Evolutionary conservation across 2,797 vertebrate genomes (phyloP), one percentile per base, ranked within the genome.

Genomic region (Paedocypris micromegethes): DNA sequence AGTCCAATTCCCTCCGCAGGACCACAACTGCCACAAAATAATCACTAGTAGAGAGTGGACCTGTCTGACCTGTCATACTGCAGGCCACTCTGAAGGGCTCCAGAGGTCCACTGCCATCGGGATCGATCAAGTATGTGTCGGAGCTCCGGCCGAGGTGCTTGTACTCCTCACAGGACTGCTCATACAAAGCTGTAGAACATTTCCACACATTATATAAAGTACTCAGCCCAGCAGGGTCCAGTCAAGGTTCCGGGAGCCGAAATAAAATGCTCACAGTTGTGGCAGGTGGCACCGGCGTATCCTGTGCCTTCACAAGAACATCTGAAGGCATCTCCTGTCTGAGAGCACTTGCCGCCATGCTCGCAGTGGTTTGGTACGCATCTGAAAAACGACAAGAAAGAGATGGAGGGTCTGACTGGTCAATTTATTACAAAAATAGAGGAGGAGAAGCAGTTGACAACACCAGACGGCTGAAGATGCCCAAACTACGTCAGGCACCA

Each of bases 281-380:
- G 95, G 79, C 96, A 99, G 57, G 93, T 97, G 54, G 96, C 93
- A 23, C 96, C 96, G 2, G 86, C 91, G 89, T 99, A 99, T 58
- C 93, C 94, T 0, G 93, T 97, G 70, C 90, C 90, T 0, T 92
- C 93, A 0, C 96, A 98, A 72, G 89, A 89, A 76, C 96, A 99
- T 81, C 81, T 93, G 87, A 99, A 98, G 38, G 88, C 86, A 74
- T 98, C 91, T 93, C 94, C 97, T 0, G 93, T 98, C 86, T 99
- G 96, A 2, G 91, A 90, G 77, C 96, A 99, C 71, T 82, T 91
- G 0, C 95, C 93, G 0, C 89, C 91, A 0, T 99, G 96, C 78
- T 98, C 96, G 73, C 96, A 99, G 82, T 94, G 91, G 84, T 94
- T 97, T 48, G 96, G 95, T 65, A 96, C 89, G 83, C 96, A 99